Evolutionary conservation across 2,888 invertebrate genomes (phyloP).

Genomic region (Tipula confusa): DNA sequence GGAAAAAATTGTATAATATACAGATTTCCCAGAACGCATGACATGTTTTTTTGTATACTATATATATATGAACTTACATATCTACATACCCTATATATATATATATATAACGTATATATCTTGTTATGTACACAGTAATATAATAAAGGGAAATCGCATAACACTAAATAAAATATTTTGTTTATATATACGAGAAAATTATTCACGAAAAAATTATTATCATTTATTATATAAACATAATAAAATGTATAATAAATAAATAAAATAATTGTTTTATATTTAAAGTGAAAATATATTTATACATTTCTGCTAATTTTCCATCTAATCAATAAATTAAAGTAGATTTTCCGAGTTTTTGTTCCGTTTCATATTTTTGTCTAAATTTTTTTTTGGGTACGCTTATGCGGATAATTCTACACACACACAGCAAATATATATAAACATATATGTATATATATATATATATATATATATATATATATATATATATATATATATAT

Average conservation of each 20-base stretch:
- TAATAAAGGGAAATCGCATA: neutral
- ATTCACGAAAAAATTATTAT: neutral
- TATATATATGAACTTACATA: too few relatives aligned
- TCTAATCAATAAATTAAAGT: constrained; percentile 1
- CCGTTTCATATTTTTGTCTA: neutral
- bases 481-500: too few relatives aligned
- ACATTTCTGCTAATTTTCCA: neutral
- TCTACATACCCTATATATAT: neutral
- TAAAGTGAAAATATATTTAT: neutral
- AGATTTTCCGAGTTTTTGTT: neutral
- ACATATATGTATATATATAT: too few relatives aligned
- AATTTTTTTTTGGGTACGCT: neutral
- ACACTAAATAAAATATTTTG: too few relatives aligned
- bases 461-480: too few relatives aligned
- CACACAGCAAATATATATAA: too few relatives aligned
- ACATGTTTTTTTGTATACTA: neutral
- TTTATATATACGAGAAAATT: neutral
- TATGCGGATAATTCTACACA: constrained; percentile 13
- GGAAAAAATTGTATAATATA: neutral
- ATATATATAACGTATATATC: neutral
- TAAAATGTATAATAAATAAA: neutral
- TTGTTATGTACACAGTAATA: neutral
- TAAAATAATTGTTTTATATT: neutral
- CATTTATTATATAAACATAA: neutral
- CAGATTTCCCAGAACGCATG: constrained; percentile 3